Base-by-base conservation (phyloP, 2,797 vertebrate genomes). In the Sebastes nivosus region DNA sequence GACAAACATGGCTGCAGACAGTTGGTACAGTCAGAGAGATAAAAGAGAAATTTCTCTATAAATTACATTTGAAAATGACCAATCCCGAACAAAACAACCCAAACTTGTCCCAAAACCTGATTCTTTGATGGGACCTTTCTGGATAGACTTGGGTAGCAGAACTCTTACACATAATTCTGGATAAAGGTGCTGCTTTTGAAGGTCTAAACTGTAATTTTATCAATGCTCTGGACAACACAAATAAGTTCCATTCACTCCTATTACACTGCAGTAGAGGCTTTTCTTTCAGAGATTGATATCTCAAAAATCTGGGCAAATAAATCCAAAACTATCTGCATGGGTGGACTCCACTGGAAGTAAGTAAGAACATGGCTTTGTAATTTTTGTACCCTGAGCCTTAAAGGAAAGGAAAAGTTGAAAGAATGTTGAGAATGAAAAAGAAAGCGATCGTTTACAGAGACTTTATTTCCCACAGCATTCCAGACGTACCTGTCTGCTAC, bases 381-480 rank as follows among this genome's bases (percentile, higher is more conserved):
- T 50, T 11, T 50, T 55, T 46, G 12, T 59, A 27, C 22, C 6
- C 3, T 29, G 54, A 75, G 25, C 27, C 18, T 25, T 2, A 29
- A 38, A 55, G 25, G 14, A 42, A 70, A 68, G 29, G 11, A 29
- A 18, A 69, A 61, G 20, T 42, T 42, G 38, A 66, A 2, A 16
- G 61, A 55, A 60, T 12, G 55, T 6, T 58, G 69, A 69, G 36
- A 76, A 80, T 34, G 29, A 74, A 81, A 60, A 46, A 69, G 32
- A 46, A 57, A 27, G 36, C 66, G 36, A 57, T 30, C 5, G 2
- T 71, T 82, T 57, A 16, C 8, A 65, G 22, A 64, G 63, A 67
- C 24, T 61, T 72, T 36, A 71, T 86, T 82, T 85, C 63, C 66
- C 77, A 46, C 22, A 66, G 74, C 80, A 84, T 89, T 90, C 87